Conservation (phyloP, 2,888 invertebrate species). For the Acholoe squamosa region DNA sequence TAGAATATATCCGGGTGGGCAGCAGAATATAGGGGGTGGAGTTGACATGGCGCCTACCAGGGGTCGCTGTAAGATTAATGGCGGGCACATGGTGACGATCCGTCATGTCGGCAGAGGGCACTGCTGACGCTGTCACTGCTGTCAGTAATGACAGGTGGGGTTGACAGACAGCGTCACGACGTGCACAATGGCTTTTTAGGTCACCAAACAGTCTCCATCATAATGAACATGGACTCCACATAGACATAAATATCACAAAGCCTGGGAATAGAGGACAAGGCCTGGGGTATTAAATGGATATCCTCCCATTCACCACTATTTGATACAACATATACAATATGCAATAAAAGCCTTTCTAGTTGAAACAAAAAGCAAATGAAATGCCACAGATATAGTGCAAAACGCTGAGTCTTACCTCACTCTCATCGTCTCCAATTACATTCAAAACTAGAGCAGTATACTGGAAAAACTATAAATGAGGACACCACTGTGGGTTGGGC, state of each 20-base stretch:
- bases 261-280: too few relatives aligned
- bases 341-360: too few relatives aligned
- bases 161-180: conserved; percentile 28
- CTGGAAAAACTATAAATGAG: too few relatives aligned
- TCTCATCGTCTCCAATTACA: too few relatives aligned
- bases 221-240: neutral
- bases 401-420: too few relatives aligned
- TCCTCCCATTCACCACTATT: too few relatives aligned
- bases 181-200: conserved; percentile 32
- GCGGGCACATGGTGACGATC: conserved; percentile 40
- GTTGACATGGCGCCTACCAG: conserved; percentile 22
- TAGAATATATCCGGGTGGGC: conserved; percentile 20
- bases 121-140: conserved; percentile 46
- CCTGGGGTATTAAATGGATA: too few relatives aligned
- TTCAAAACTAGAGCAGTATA: too few relatives aligned
- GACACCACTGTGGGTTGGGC: too few relatives aligned
- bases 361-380: too few relatives aligned
- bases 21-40: conserved; percentile 20
- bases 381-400: too few relatives aligned
- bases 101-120: neutral
- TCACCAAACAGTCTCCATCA: neutral
- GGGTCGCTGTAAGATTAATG: conserved; percentile 22
- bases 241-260: neutral
- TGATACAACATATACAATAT: too few relatives aligned
- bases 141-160: conserved; percentile 30